These are phyloP conservation scores for Ursus arctos DNA, from an alignment of 2,113 vertebrate genomes.

Conservation along the genomic window DNA sequence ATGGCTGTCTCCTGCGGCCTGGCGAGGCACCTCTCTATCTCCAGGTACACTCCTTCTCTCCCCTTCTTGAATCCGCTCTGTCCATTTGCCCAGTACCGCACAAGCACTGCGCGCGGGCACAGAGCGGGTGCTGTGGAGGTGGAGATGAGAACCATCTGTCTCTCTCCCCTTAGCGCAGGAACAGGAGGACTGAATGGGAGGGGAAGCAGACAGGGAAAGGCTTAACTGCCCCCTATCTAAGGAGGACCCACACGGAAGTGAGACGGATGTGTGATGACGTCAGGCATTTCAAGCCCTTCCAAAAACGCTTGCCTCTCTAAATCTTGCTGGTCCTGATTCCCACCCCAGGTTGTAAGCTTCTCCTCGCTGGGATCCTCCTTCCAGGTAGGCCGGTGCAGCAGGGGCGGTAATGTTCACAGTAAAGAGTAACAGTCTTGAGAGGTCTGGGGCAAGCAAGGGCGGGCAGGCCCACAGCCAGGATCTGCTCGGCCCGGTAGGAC, in stretches of 20 bases:
- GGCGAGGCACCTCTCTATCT: not conserved
- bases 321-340: not conserved
- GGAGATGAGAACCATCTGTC: not conserved
- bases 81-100: not conserved
- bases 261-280: not conserved
- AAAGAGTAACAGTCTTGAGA: not conserved
- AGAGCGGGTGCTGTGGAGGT: not conserved
- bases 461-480: not conserved
- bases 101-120: not conserved
- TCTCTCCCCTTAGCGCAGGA: not conserved
- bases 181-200: not conserved
- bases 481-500: not conserved
- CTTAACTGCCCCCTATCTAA: not conserved
- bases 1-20: not conserved
- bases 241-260: not conserved
- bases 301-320: not conserved
- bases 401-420: not conserved
- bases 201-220: not conserved
- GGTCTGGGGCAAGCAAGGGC: not conserved
- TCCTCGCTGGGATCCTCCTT: not conserved
- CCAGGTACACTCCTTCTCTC: not conserved
- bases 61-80: not conserved
- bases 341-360: not conserved
- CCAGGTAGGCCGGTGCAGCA: not conserved
- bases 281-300: not conserved